Evolutionary conservation across 2,888 invertebrate genomes (phyloP), one percentile per base, ranked within the genome.

Genomic region (Rhaphigaster nebulosa): DNA sequence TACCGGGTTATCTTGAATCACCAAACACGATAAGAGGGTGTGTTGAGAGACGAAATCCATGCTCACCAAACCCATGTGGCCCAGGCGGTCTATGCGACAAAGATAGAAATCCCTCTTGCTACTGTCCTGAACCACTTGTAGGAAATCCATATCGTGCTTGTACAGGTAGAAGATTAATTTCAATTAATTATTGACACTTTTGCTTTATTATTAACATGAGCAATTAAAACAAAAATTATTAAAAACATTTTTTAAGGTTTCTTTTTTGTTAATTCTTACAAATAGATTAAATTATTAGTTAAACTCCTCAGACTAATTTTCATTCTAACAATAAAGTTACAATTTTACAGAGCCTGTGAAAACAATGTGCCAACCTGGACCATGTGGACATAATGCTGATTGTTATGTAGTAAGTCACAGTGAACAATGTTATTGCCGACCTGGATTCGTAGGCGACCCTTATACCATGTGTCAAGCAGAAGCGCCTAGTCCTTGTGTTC

Each of bases 11-110:
- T 93, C 95, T 97, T 65, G 98, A 97, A 94, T 97, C 97, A 93
- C 97, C 97, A 0, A 98, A 98, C 93, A 98, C 98, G 0, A 96
- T 98, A 80, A 95, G 97, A 93, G 98, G 98, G 84, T 98, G 98
- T 93, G 94, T 97, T 13, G 96, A 97, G 93, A 96, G 96, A 91
- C 95, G 95, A 91, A 97, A 97, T 93, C 96, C 96, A 15, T 98
- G 98, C 93, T 96, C 97, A 93, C 97, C 97, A 2, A 97, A 96
- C 93, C 96, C 96, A 13, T 98, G 98, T 93, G 98, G 97, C 41
- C 93, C 94, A 45, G 96, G 96, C 87, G 97, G 97, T 84, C 94
- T 96, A 70, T 98, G 98, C 93, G 97, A 98, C 94, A 96, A 97
- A 45, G 95, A 96, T 91, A 95, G 96, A 93, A 95, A 95, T 92